Percentiles rank a stretch among this genome's conserved stretches.
These are phyloP conservation scores for Aphelocoma californica DNA, from an alignment of 2,797 vertebrate species.

Conservation along the genomic window DNA sequence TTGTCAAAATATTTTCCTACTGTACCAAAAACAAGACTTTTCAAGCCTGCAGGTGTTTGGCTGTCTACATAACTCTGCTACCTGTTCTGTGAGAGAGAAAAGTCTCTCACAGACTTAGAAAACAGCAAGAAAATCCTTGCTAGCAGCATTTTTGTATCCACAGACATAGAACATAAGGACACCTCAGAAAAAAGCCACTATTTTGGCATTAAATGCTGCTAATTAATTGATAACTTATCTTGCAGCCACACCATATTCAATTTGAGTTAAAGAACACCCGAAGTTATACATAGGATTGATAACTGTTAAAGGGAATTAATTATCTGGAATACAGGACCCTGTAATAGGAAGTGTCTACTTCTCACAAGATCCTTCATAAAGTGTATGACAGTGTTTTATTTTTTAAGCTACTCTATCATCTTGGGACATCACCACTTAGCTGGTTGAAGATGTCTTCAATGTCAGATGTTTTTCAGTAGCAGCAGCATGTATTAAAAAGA, in stretches of 20 bases:
- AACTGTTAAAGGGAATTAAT: background rate
- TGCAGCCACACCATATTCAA: background rate
- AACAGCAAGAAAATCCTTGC: too few species aligned
- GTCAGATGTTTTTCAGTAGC: background rate
- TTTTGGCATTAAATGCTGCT: background rate
- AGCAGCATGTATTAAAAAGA: background rate
- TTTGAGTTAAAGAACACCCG: background rate
- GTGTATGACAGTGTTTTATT: background rate
- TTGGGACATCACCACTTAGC: background rate
- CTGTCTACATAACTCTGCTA: too few species aligned
- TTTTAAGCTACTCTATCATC: background rate
- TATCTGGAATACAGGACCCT: background rate
- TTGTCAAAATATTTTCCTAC: too few species aligned
- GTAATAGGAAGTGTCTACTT: background rate
- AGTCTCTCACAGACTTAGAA: too few species aligned
- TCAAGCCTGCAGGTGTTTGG: too few species aligned
- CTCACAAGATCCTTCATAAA: background rate
- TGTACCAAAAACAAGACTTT: too few species aligned
- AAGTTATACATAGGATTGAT: background rate
- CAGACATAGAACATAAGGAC: background rate
- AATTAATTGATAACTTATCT: background rate
- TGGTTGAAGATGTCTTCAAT: background rate
- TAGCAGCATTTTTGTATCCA: too few species aligned
- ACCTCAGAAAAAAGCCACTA: background rate
- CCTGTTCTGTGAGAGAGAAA: too few species aligned